Evolutionary conservation across 2,113 vertebrate species (phyloP).

Genomic region (Pelmatolapia mariae): DNA sequence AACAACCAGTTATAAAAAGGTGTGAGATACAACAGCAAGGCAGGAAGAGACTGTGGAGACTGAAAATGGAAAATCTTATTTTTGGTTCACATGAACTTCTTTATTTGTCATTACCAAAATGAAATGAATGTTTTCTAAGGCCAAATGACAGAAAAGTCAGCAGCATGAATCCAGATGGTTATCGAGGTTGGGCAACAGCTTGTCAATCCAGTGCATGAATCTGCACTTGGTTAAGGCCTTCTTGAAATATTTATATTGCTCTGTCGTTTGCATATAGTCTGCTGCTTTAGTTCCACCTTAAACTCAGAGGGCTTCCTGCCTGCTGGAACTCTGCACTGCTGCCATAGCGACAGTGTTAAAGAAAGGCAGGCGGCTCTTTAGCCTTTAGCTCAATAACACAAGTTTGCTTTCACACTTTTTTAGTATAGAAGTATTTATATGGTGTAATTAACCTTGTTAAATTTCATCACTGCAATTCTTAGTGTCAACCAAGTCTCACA

Average conservation of each 20-base stretch:
- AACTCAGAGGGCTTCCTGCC: slow-evolving; percentile 3
- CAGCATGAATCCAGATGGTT: slow-evolving; percentile 11
- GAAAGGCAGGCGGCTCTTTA: slow-evolving; percentile 15
- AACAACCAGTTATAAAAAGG: slow-evolving; percentile 22
- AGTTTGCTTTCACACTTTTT: slow-evolving; percentile 7
- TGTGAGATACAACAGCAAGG: background rate
- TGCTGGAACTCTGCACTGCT: slow-evolving; percentile 36
- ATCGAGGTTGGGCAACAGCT: slow-evolving; percentile 8
- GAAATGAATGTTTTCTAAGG: background rate
- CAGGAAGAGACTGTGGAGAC: background rate
- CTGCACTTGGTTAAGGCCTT: slow-evolving; percentile 32
- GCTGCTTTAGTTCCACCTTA: slow-evolving; percentile 27
- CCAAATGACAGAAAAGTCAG: background rate
- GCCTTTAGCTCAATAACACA: slow-evolving; percentile 10
- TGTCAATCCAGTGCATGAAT: slow-evolving; percentile 16
- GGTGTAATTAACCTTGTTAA: background rate
- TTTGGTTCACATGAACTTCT: slow-evolving; percentile 6
- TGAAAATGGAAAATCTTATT: background rate
- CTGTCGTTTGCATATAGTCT: background rate
- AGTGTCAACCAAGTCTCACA: background rate
- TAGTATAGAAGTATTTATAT: background rate
- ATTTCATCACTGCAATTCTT: background rate
- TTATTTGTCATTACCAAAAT: background rate
- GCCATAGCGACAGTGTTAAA: slow-evolving; percentile 43
- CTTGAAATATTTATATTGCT: background rate